Percentiles rank a stretch among this genome's conserved stretches.
These are phyloP conservation scores for Ochotona princeps DNA, from an alignment of 2,113 vertebrate species.

Conservation along the genomic window DNA sequence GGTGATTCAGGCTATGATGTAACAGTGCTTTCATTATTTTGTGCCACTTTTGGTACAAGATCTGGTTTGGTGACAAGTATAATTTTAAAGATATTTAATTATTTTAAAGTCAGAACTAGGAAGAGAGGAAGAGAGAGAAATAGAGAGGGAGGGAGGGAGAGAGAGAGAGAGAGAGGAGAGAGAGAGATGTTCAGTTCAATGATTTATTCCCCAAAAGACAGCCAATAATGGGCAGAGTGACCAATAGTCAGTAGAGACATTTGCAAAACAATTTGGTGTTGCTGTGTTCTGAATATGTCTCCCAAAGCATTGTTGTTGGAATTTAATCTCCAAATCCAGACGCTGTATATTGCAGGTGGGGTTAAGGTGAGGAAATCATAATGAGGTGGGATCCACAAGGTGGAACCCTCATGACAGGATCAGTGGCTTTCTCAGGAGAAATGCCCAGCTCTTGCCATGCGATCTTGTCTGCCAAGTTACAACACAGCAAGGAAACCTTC, in stretches of 20 bases:
- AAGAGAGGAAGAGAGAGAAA: no score
- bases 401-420: not conserved
- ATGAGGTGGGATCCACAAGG: not conserved
- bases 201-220: no score
- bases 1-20: no score
- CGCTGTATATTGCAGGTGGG: not conserved
- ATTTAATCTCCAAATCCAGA: not conserved
- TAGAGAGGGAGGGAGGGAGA: not conserved
- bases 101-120: no score
- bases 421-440: no score
- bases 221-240: not conserved
- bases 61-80: no score
- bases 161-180: not conserved
- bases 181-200: not conserved
- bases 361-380: not conserved
- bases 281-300: not conserved
- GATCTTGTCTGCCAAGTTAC: not conserved
- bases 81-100: no score
- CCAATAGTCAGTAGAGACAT: not conserved
- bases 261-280: not conserved
- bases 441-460: not conserved
- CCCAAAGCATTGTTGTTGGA: no score
- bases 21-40: no score
- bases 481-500: not conserved
- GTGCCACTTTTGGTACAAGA: no score